A percentile compares a stretch with the other conserved stretches of the same genome.
Conservation (phyloP, 2,113 vertebrate genomes). For the Neodontobutis hainanensis region DNA sequence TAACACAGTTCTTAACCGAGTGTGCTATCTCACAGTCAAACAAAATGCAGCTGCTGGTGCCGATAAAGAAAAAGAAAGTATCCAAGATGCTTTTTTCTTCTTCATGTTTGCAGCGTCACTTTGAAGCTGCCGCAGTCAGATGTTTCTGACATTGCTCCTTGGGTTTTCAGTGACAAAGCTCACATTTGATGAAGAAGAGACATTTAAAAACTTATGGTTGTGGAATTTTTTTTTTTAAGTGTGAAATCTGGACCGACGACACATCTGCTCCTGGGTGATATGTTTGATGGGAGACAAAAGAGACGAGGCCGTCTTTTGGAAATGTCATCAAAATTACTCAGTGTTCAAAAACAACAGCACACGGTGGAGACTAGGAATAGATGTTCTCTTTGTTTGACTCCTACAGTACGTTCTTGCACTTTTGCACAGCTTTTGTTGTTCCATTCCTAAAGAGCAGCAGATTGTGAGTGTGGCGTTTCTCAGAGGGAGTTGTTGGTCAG, state of each 20-base stretch:
- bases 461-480: conserved; percentile 16
- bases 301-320: conserved; percentile 35
- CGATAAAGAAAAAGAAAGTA: conserved; percentile 21
- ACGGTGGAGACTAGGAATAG: conserved; percentile 33
- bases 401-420: conserved; percentile 11
- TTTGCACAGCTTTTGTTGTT: conserved; percentile 30
- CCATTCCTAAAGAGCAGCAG: conserved; percentile 24
- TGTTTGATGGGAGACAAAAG: conserved; percentile 34
- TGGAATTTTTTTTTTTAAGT: conserved; percentile 21
- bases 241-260: conserved; percentile 48
- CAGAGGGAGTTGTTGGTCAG: conserved; percentile 40
- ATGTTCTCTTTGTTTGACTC: conserved; percentile 20
- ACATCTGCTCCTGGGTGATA: conserved; percentile 50
- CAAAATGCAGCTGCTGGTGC: conserved; percentile 10
- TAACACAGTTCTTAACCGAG: conserved; percentile 28
- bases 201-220: conserved; percentile 55
- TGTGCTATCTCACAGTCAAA: conserved; percentile 10
- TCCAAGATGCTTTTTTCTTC: conserved; percentile 19
- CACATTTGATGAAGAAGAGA: conserved; percentile 32
- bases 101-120: conserved; percentile 18
- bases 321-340: conserved; percentile 38
- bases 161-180: conserved; percentile 20
- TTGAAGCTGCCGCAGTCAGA: conserved; percentile 6
- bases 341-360: conserved; percentile 35
- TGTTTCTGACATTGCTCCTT: conserved; percentile 11